Base-by-base conservation (phyloP, 2,888 invertebrate species). In the Sicus ferrugineus region DNA sequence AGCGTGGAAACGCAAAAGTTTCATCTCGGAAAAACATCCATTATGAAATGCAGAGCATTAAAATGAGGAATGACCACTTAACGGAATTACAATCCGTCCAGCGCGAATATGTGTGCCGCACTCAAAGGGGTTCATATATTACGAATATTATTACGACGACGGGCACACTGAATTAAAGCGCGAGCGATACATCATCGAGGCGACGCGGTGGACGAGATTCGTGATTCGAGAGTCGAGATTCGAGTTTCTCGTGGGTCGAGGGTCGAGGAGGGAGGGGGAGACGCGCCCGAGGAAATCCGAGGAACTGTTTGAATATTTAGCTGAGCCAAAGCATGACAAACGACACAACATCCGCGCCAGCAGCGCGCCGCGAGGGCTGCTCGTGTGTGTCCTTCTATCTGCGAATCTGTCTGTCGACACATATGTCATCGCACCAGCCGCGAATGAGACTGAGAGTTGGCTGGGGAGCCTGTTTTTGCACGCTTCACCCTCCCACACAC, bases 11-110 rank as follows among this genome's bases (percentile, higher is more conserved):
- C 28, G 21, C 34, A 67, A 58, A 58, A 71, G 48, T 67, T 67
- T 67, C 50, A 64, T 63, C 54, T 67, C 54, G 28, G 21, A 69
- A 62, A 69, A 61, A 61, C 69, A 76, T 77, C 78, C 79, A 82
- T 79, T 80, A 79, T 79, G 81, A 80, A 79, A 82, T 79, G 79
- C 77, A 78, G 79, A 79, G 80, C 80, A 82, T 82, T 83, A 80
- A 80, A 81, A 84, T 85, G 85, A 85, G 78, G 82, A 78, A 85
- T 84, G 85, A 81, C 85, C 85, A 85, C 85, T 85, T 85, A 85
- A 81, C 83, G 78, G 85, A 85, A 85, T 85, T 85, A 83, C 81
- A 84, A 83, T 76, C 28, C 54, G 26, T 14, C 23, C 26, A 28
- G 26, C 28, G 26, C 14, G 54, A 23, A 3, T 54, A 14, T 54